Base-by-base conservation (phyloP, 2,888 invertebrate species). In the Drosophila melanocephala region DNA sequence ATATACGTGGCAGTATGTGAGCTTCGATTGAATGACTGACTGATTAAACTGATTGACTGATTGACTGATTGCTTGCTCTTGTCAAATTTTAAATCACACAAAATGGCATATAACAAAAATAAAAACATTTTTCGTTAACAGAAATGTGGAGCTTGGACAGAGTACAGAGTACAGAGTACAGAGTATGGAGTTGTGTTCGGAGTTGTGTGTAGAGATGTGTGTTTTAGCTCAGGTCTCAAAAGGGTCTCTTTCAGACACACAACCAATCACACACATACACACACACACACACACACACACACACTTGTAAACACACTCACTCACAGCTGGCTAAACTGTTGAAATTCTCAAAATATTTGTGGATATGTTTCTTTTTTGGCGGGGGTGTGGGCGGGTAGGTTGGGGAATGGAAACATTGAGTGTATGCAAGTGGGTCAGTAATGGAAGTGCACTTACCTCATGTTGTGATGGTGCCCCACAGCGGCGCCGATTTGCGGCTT, bases 401-500 rank as follows among this genome's bases (percentile, higher is more conserved):
- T 59, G 35, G 56, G 47, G 55, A 33, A 33, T 58, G 57, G 58
- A 47, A 35, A 33, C 53, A 32, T 57, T 67, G 22, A 61, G 53
- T 32, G 32, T 32, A 39, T 3, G 19, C 33, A 51, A 33, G 50
- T 9, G 22, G 37, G 55, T 16, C 51, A 37, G 28, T 50, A 35
- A 14, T 32, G 16, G 47, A 37, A 5, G 30, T 39, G 10, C 26
- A 89, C 94, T 94, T 95, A 97, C 97, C 97, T 96, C 93, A 97
- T 94, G 91, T 96, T 97, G 93, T 97, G 96, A 95, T 97, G 96
- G 93, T 96, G 96, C 89, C 93, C 93, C 35, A 92, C 91, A 56
- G 92, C 87, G 68, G 92, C 91, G 78, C 94, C 94, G 78, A 94
- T 93, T 91, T 97, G 96, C 14, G 98, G 98, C 94, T 98, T 98